Base-by-base conservation (phyloP, 2,113 vertebrate genomes). In the Deroptyus accipitrinus region DNA sequence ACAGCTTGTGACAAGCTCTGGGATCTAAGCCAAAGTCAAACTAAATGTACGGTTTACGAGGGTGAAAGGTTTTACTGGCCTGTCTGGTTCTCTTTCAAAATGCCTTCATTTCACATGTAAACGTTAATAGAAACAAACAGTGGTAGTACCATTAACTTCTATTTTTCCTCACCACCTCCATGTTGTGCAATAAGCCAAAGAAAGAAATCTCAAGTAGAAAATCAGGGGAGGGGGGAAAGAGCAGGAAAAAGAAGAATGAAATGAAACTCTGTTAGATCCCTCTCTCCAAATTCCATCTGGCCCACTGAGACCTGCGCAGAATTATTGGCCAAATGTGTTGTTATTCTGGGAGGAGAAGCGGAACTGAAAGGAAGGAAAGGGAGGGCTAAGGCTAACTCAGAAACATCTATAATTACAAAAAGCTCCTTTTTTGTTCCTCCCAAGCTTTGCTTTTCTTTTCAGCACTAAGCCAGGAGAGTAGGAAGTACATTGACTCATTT, bases 1-100 rank as follows among this genome's bases (percentile, higher is more conserved):
- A 96, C 94, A 92, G 87, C 87, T 90, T 96, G 88, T 96, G 96
- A 97, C 95, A 96, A 93, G 83, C 93, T 96, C 96, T 97, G 96
- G 95, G 94, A 96, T 75, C 46, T 79, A 86, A 86, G 94, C 96
- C 96, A 97, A 97, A 97, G 89, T 85, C 94, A 97, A 92, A 95
- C 87, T 94, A 97, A 97, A 97, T 75, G 91, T 87, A 96, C 80
- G 93, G 69, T 97, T 97, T 97, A 95, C 0, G 3, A 95, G 91
- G 96, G 96, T 95, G 91, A 96, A 97, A 94, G 92, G 91, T 94
- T 96, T 96, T 97, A 96, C 95, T 95, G 92, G 95, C 82, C 92
- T 95, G 84, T 87, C 97, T 97, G 90, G 81, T 96, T 97, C 92
- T 95, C 92, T 91, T 92, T 80, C 95, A 97, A 91, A 95, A 95